Evolutionary conservation across 2,888 invertebrate genomes (phyloP), one percentile per base, ranked within the genome.

Genomic region (Pardosa pseudoannulata): DNA sequence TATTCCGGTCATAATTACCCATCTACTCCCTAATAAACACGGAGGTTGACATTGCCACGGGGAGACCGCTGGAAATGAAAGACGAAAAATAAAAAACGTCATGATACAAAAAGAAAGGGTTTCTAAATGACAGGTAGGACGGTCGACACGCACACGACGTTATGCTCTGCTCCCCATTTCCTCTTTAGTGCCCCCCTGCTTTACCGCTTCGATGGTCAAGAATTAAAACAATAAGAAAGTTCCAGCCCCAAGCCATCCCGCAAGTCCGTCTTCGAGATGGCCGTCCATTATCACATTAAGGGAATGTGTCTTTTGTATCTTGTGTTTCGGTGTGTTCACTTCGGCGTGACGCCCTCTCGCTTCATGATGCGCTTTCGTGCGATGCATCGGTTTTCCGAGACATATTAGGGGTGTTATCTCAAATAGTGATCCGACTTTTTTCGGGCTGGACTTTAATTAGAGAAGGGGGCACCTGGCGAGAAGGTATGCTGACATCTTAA

Each of bases 111-210:
- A 46, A 71, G 74, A 75, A 70, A 39, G 36, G 23, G 41, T 41
- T 70, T 16, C 28, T 29, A 72, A 83, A 78, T 83, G 73, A 78
- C 83, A 83, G 72, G 67, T 78, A 31, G 56, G 73, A 73, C 83
- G 83, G 29, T 68, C 73, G 83, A 83, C 83, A 83, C 83, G 78
- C 83, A 83, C 83, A 83, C 83, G 83, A 83, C 83, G 71, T 46
- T 71, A 74, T 62, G 19, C 32, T 27, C 70, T 62, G 19, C 32
- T 27, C 70, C 72, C 80, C 36, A 78, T 46, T 83, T 78, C 83
- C 76, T 78, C 36, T 78, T 76, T 50, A 16, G 11, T 16, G 19
- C 62, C 65, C 29, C 73, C 78, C 62, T 29, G 65, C 67, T 82
- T 83, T 29, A 56, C 73, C 73, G 83, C 83, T 71, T 78, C 72